Percentiles rank a stretch among this genome's conserved stretches.
Conservation (phyloP, 37 sponge, comb jelly and placozoan genomes). For the Aphrocallistes beatrix region DNA sequence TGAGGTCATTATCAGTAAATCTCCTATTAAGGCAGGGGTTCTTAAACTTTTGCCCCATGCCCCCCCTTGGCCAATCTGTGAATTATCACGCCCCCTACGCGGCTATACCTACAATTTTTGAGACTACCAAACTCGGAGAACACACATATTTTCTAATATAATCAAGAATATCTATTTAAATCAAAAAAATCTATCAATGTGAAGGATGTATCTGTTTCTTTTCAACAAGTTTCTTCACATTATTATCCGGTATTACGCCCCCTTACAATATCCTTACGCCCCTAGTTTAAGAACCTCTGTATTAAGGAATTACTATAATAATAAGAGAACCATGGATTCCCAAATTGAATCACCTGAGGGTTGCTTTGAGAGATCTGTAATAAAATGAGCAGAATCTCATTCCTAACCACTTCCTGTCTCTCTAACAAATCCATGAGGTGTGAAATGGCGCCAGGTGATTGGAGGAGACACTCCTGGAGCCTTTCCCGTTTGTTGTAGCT, state of each 20-base stretch:
- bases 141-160: conserved; percentile 2
- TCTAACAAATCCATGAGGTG: neutral
- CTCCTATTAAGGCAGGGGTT: neutral
- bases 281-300: no score
- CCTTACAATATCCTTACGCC: no score
- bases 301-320: neutral
- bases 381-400: neutral
- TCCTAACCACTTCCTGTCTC: neutral
- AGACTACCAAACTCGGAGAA: neutral
- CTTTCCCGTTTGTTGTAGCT: neutral
- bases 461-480: conserved; percentile 3
- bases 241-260: no score
- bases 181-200: neutral
- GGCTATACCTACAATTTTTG: conserved; percentile 1
- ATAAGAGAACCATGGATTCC: neutral
- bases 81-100: conserved; percentile 18
- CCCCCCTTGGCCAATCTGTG: conserved; percentile 5
- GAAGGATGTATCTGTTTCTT: neutral
- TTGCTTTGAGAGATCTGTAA: neutral
- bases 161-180: neutral
- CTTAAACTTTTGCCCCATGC: neutral
- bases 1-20: no score
- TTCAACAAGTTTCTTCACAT: conserved; percentile 6
- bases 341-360: neutral
- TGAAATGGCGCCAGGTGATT: neutral